Evolutionary conservation across 2,113 vertebrate genomes (phyloP), one percentile per base, ranked within the genome.

Genomic region (Oreochromis aureus): DNA sequence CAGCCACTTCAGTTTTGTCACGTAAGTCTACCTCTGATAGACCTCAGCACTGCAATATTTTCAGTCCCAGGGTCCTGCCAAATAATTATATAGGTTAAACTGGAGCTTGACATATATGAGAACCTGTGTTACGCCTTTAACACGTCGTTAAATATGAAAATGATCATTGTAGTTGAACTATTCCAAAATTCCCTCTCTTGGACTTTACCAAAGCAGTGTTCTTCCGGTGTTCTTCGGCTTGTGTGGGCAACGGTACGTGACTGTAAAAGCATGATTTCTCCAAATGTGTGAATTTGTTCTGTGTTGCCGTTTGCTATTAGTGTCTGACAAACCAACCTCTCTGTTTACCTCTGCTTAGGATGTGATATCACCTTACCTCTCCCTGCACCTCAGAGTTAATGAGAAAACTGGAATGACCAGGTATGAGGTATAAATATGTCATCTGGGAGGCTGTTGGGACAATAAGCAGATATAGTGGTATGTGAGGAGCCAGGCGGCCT

Each of bases 371-470:
- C 10, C 32, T n/a, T 6, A 5, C 88, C 63, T 73, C 82, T 27
- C 83, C 83, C 46, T 39, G 82, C 54, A 63, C 48, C 11, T 6
- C 48, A 1, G 51, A 46, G 58, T 79, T 34, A 41, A 83, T 78
- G 27, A 91, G 54, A 4, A 76, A 93, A 89, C 85, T 83, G 90
- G 92, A 82, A 78, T 51, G 59, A 89, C 87, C 2, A 73, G 90
- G 36, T 90, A 2, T 41, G 6, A 69, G 71, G 41, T 54, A 18
- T 80, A 55, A 91, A 88, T 66, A 80, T 56, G 85, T 84, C 86
- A 89, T 46, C 24, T 19, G 30, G 18, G 83, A 69, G 5, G 84
- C 18, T 53, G 81, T 18, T 27, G 39, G 48, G 41, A 69, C 54
- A 89, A 30, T 44, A 44, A 59, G 44, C 53, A 34, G 24, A 27